Evolutionary conservation across 2,888 invertebrate genomes (phyloP).

Genomic region (Liposcelis brunnea): DNA sequence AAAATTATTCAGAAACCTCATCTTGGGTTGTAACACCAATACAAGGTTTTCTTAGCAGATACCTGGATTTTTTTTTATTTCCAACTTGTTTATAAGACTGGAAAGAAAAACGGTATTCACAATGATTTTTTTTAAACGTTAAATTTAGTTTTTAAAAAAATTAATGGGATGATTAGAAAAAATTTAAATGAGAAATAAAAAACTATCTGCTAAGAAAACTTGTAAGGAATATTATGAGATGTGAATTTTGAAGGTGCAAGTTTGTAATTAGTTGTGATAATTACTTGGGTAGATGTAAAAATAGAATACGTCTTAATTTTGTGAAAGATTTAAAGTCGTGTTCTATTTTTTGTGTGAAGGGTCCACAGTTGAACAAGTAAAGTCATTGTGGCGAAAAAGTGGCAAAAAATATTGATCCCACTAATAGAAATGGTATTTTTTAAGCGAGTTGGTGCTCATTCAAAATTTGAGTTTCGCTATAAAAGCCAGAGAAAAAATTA

Average conservation of each 20-base stretch:
- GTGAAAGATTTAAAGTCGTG: too few species aligned
- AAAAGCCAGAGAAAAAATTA: too few species aligned
- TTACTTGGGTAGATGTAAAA: slow-evolving; percentile 8
- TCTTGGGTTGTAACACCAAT: slow-evolving; percentile 1
- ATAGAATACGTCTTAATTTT: too few species aligned
- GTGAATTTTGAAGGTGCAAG: slow-evolving; percentile 4
- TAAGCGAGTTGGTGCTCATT: too few species aligned
- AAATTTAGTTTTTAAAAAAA: background rate
- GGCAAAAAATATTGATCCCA: too few species aligned
- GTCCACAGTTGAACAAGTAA: too few species aligned
- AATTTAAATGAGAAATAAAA: background rate
- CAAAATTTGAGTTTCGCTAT: too few species aligned
- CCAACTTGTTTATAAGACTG: slow-evolving; percentile 7
- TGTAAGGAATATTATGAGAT: background rate
- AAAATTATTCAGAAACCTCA: slow-evolving; percentile 5
- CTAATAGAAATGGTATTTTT: too few species aligned
- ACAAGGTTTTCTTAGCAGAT: slow-evolving; percentile 5
- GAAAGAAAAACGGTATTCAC: slow-evolving; percentile 1
- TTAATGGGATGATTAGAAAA: background rate
- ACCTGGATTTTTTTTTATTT: slow-evolving; percentile 1
- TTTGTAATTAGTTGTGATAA: background rate
- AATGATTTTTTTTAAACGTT: background rate
- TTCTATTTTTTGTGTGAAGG: too few species aligned
- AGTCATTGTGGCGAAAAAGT: too few species aligned
- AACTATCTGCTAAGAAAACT: slow-evolving; percentile 4